Evolutionary conservation across 2,113 vertebrate species (phyloP), one percentile per base, ranked within the genome.

Genomic region (Cacatua alba): DNA sequence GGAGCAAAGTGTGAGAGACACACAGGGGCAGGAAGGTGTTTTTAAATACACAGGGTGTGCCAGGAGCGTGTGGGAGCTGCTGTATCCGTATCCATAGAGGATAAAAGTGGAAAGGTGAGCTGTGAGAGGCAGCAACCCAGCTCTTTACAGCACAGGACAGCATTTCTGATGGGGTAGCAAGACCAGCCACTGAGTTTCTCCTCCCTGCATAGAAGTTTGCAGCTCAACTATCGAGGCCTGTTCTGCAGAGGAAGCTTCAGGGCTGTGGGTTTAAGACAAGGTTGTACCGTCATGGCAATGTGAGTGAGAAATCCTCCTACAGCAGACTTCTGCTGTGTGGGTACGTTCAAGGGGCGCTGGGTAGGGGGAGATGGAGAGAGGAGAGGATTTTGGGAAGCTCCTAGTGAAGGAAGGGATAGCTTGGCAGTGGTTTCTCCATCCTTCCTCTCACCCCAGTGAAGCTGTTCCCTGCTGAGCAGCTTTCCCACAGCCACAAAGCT

Each of bases 1-100:
- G 44, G 43, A 77, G 44, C 6, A 2, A 82, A 79, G 20, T n/a
- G 9, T 60, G 44, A 84, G 72, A 29, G 67, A 31, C 0, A 0
- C 28, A 12, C 9, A 53, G 25, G 11, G 14, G 9, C 26, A 44
- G 39, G 9, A 48, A 49, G 23, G 20, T 72, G 17, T 20, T 76
- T 70, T 71, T 59, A 53, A 37, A 44, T 29, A 49, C 21, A 21
- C 11, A 33, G 3, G 9, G 33, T 10, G 53, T 53, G 44, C n/a
- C 33, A 35, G n/a, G 46, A 62, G 21, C 2, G 0, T 16, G 37
- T 1, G 1, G 52, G 64, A 82, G 53, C 39, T 62, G 44, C 46
- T 1, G 0, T 18, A 59, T 48, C 71, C 0, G 0, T 65, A 20
- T 31, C 41, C 25, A 21, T 8, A 17, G 17, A 72, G 23, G 53